A percentile compares a stretch with the other conserved stretches of the same genome.
phyloP scores from a whole-genome alignment of 2,797 vertebrate species.

The Trematomus bernacchii region DNA sequence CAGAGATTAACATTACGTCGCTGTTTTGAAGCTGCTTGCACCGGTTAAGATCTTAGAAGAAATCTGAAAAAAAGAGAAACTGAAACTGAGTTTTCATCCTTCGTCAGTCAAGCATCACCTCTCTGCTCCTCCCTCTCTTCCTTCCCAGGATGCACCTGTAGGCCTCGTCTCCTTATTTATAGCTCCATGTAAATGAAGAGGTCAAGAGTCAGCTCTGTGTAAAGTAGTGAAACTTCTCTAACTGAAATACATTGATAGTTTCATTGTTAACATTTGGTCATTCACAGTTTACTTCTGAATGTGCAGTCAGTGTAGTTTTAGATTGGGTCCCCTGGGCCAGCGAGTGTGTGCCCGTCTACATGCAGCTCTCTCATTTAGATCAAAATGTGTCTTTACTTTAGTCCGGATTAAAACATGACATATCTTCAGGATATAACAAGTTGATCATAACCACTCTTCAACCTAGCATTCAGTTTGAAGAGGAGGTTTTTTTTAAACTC shows the following conservation, averaged over 20 bases:
- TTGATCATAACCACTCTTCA: too few relatives aligned
- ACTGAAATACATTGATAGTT: conserved; percentile 3
- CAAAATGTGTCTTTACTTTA: too few relatives aligned
- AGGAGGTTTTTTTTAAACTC: too few relatives aligned
- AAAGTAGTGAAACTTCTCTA: conserved; percentile 18
- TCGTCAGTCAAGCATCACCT: conserved; percentile 21
- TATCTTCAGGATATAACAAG: too few relatives aligned
- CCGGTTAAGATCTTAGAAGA: not conserved
- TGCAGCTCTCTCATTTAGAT: too few relatives aligned
- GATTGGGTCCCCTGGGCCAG: too few relatives aligned
- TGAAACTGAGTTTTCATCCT: conserved; percentile 21
- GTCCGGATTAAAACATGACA: too few relatives aligned
- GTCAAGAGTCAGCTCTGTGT: conserved; percentile 2
- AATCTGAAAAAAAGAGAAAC: not conserved
- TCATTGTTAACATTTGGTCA: not conserved
- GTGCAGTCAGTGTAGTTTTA: too few relatives aligned
- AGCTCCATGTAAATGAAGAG: conserved; percentile 37
- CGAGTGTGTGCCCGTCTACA: too few relatives aligned
- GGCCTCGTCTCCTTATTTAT: conserved; percentile 1
- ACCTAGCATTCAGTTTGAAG: too few relatives aligned
- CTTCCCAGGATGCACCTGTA: conserved; percentile 57
- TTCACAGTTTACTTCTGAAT: not conserved
- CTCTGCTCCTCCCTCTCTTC: conserved; percentile 16
- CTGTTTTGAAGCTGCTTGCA: not conserved
- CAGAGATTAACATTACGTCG: not conserved